Base-by-base conservation (phyloP, 2,113 vertebrate genomes). In the Neolamprologus modestus region DNA sequence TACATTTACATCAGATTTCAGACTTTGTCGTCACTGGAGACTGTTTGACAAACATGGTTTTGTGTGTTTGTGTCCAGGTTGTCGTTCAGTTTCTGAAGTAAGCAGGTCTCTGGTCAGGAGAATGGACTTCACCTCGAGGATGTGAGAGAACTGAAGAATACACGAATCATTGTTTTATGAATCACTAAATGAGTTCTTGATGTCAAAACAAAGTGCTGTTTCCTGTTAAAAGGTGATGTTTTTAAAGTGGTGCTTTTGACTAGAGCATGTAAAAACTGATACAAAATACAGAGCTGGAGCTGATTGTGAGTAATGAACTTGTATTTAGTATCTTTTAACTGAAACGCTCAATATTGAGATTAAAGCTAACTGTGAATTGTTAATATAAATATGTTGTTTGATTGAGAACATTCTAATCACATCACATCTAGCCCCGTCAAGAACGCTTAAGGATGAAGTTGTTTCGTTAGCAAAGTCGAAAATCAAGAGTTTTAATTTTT, bases 11-110 rank as follows among this genome's bases (percentile, higher is more conserved):
- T 26, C 40, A 45, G 40, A 26, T 16, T 17, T 73, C 40, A 16
- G 66, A 73, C 37, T 45, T 26, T 47, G 40, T 61, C 5, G 4
- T 61, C 57, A 61, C 26, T 61, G 57, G 57, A 31, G 57, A 61
- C 26, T 17, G 1, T 61, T 61, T 9, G 9, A 26, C 68, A 28
- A 26, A 73, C 40, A 10, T 26, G 5, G 9, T n/a, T 55, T 21
- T 80, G 76, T 81, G 54, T 80, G 68, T 40, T 26, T 78, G 52
- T 82, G 35, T 85, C 3, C 21, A 96, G 95, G 95, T 96, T 99
- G 96, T 97, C 98, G 92, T 26, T 94, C 89, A 21, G 14, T 95
- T 6, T 89, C 94, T 0, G 95, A 95, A 85, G 89, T 95, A 7
- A 94, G 19, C 87, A 84, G 87, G 24, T 93, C 94, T 3, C 84